phyloP scores from a whole-genome alignment of 2,113 vertebrate genomes.

The Muscicapa adusta region DNA sequence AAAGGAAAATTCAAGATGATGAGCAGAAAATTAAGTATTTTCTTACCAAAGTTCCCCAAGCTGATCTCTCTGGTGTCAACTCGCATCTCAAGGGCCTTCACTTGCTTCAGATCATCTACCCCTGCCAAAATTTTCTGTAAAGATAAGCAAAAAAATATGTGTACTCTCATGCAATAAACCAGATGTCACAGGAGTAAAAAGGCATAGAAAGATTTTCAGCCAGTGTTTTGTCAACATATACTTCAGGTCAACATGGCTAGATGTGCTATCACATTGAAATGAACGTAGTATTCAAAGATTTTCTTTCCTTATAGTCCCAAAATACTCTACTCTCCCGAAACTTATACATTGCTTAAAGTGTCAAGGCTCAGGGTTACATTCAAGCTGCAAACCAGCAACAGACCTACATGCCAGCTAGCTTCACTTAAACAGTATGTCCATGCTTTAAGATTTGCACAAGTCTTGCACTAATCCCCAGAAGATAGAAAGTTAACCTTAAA shows the following conservation, averaged over 20 bases:
- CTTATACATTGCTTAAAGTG: not conserved
- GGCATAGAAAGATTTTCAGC: not conserved
- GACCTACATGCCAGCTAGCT: not conserved
- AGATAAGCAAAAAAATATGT: constrained; percentile 12
- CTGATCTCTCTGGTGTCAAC: constrained; percentile 83
- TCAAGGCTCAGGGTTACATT: not conserved
- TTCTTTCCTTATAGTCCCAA: not conserved
- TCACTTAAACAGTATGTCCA: not conserved
- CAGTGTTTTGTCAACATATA: not conserved
- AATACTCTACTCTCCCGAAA: not conserved
- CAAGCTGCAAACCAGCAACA: not conserved
- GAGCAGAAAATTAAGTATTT: not conserved
- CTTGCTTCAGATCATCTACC: constrained; percentile 74
- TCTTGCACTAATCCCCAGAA: not conserved
- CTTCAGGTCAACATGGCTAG: not conserved
- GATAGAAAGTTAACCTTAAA: not conserved
- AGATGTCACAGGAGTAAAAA: not conserved
- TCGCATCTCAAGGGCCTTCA: constrained; percentile 80
- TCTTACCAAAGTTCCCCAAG: constrained; percentile 90
- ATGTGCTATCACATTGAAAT: not conserved
- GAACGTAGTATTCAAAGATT: not conserved
- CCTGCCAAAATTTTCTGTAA: constrained; percentile 81
- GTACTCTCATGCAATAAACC: not conserved
- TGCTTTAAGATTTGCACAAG: not conserved
- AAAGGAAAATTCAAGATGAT: not conserved